Conservation (phyloP, 2,797 vertebrate genomes). For the Cuniculus paca region DNA sequence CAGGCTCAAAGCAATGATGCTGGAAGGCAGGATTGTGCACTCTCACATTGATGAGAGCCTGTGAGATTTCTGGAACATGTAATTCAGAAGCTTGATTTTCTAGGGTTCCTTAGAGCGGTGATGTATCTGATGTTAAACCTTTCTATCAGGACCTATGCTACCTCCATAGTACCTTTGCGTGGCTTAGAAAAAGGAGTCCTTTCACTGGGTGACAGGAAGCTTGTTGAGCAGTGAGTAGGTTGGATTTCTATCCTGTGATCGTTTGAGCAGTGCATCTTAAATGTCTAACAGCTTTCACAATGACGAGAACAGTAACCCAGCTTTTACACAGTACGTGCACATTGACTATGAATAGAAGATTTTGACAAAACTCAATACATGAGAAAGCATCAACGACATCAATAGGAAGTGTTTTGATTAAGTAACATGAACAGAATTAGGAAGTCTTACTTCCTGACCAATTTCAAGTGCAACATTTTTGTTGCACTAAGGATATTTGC, state of each 20-base stretch:
- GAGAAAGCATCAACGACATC: not conserved
- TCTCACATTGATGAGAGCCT: not conserved
- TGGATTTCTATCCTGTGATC: not conserved
- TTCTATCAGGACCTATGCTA: not conserved
- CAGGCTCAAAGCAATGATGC: conserved; percentile 10
- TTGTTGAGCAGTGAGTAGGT: not conserved
- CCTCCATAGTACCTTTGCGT: not conserved
- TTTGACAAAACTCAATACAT: not conserved
- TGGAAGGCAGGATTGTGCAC: not conserved
- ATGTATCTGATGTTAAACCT: not conserved
- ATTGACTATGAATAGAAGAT: not conserved
- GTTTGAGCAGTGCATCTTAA: not conserved
- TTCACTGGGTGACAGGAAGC: not conserved
- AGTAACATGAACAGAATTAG: not conserved
- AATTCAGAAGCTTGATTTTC: conserved; percentile 18
- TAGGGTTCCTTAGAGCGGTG: not conserved
- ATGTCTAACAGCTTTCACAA: not conserved
- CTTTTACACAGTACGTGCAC: not conserved
- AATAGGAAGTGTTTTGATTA: not conserved
- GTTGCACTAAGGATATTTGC: not conserved
- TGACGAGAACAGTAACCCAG: not conserved
- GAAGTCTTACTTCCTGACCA: not conserved
- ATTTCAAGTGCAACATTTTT: not conserved
- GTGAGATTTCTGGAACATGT: conserved; percentile 25
- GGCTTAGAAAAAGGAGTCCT: not conserved